Percentiles rank a stretch among this genome's conserved stretches.
Conservation (phyloP, 2,888 invertebrate species). For the Aphidius colemani region DNA sequence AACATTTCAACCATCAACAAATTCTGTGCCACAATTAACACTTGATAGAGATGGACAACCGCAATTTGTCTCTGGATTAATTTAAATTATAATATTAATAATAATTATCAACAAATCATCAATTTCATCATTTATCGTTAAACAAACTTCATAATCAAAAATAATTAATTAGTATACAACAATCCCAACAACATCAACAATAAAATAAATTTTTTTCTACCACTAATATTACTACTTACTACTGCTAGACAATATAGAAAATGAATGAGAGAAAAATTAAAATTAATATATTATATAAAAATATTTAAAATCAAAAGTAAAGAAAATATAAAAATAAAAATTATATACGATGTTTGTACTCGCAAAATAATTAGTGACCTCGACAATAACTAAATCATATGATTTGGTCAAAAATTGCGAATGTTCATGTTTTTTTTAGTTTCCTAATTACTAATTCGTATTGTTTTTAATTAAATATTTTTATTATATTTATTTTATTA, state of each 20-base stretch:
- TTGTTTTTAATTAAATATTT: too few relatives aligned
- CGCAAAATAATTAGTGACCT: conserved; percentile 48
- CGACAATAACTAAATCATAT: conserved; percentile 56
- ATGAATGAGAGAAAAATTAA: neutral
- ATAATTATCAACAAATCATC: neutral
- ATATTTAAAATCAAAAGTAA: conserved; percentile 10
- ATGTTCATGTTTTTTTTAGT: conserved; percentile 24
- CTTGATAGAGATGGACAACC: conserved; percentile 66
- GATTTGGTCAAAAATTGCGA: conserved; percentile 34
- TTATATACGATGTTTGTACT: conserved; percentile 28
- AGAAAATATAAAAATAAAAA: conserved; percentile 10
- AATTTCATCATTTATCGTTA: neutral
- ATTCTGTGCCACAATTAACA: conserved; percentile 60
- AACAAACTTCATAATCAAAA: neutral
- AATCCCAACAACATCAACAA: too few relatives aligned
- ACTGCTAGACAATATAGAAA: neutral
- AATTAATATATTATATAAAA: conserved; percentile 1
- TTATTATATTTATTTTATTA: too few relatives aligned
- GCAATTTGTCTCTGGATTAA: conserved; percentile 67
- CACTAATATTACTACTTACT: too few relatives aligned
- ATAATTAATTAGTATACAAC: too few relatives aligned
- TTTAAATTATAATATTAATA: conserved; percentile 52
- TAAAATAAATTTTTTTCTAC: too few relatives aligned
- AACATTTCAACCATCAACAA: conserved; percentile 59
- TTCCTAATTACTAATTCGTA: neutral